Conservation (phyloP, 2,888 invertebrate genomes). For the Chaitophorus viminalis region DNA sequence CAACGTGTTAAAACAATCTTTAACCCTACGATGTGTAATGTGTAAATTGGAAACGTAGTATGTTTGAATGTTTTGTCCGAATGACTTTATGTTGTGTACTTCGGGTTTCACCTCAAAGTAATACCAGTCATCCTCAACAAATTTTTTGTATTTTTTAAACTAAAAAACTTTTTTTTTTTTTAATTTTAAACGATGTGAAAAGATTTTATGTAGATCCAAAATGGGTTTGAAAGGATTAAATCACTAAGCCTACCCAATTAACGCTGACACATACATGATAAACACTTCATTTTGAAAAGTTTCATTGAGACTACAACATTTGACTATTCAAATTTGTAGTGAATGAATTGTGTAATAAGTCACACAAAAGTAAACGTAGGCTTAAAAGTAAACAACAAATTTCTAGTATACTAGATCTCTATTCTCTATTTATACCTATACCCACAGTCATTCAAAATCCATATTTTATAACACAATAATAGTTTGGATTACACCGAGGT, state of each 20-base stretch:
- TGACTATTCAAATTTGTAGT: background rate
- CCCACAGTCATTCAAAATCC: too few species aligned
- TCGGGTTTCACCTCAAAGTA: background rate
- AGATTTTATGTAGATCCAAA: background rate
- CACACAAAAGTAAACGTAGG: background rate
- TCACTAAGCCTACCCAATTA: background rate
- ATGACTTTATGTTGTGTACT: background rate
- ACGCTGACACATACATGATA: background rate
- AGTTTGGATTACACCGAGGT: background rate
- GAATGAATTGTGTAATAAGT: background rate
- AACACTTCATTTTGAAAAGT: background rate
- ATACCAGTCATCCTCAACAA: too few species aligned
- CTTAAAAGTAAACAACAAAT: background rate
- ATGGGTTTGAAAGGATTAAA: background rate
- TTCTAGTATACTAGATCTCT: too few species aligned
- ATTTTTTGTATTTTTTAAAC: too few species aligned
- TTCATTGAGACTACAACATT: background rate
- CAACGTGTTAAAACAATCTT: background rate
- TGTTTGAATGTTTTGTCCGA: background rate
- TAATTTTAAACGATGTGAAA: background rate
- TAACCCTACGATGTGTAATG: background rate
- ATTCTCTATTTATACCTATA: too few species aligned
- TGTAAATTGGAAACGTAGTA: background rate
- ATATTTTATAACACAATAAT: background rate
- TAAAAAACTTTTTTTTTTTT: too few species aligned